phyloP scores from a whole-genome alignment of 2,888 invertebrate species.

The Crioceris asparagi region DNA sequence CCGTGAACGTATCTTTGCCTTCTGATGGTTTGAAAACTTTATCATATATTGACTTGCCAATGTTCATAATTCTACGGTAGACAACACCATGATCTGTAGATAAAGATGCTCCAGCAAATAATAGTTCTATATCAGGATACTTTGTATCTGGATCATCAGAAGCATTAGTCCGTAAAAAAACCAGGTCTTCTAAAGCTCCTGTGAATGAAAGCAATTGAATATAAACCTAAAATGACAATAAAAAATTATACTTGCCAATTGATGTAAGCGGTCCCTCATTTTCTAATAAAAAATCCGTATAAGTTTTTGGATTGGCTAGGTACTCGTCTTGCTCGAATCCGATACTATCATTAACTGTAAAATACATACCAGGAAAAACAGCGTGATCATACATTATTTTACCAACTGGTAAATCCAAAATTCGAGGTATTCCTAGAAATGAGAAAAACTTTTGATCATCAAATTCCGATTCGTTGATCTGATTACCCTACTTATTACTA shows the following conservation, averaged over 20 bases:
- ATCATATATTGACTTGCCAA: constrained; percentile 45
- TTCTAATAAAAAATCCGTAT: constrained; percentile 35
- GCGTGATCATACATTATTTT: constrained; percentile 53
- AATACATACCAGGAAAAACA: constrained; percentile 42
- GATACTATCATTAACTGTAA: constrained; percentile 22
- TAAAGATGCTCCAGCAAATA: constrained; percentile 47
- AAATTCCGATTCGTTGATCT: no score
- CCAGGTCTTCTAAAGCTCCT: constrained; percentile 48
- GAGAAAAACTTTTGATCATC: no score
- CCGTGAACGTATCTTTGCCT: constrained; percentile 25
- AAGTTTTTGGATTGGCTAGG: constrained; percentile 23
- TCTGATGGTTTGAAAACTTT: constrained; percentile 46
- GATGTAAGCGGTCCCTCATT: constrained; percentile 45
- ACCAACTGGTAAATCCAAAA: constrained; percentile 60
- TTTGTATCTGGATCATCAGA: constrained; percentile 41
- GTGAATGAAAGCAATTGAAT: background rate
- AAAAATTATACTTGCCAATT: constrained; percentile 5
- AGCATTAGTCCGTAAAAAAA: constrained; percentile 48
- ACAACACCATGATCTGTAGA: constrained; percentile 26
- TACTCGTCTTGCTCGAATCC: constrained; percentile 13
- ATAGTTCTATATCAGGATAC: constrained; percentile 60
- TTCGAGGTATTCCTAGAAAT: constrained; percentile 41
- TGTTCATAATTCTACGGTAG: constrained; percentile 38
- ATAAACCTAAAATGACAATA: background rate
- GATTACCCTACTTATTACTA: no score